A percentile compares a stretch with the other conserved stretches of the same genome.
Evolutionary conservation across 2,113 vertebrate genomes (phyloP).

Genomic region (Caloenas nicobarica): DNA sequence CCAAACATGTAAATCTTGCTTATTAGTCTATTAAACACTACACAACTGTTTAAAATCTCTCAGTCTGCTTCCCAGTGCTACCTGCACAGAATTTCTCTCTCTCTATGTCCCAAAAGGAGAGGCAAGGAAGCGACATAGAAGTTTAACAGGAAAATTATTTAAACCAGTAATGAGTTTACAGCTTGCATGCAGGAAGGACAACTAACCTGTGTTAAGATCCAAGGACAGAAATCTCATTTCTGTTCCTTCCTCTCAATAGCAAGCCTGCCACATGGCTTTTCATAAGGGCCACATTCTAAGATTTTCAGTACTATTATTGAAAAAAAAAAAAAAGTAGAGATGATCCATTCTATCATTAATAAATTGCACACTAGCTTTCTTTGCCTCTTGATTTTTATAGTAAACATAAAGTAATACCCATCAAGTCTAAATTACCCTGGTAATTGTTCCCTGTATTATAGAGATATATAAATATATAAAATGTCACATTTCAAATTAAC

Average conservation of each 20-base stretch:
- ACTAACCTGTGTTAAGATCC: not conserved
- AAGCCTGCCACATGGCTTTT: not conserved
- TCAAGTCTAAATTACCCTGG: not conserved
- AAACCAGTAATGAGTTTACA: not conserved
- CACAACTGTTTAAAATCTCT: not conserved
- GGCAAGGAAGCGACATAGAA: not conserved
- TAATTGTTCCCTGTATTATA: not conserved
- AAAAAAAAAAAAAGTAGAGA: not conserved
- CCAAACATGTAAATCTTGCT: rapidly evolving
- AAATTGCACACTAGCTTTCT: not conserved
- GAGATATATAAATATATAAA: not conserved
- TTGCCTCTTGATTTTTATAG: not conserved
- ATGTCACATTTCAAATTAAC: not conserved
- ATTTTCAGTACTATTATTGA: not conserved
- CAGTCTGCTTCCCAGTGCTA: not conserved
- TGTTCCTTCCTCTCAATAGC: not conserved
- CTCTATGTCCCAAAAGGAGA: not conserved
- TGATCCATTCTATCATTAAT: not conserved
- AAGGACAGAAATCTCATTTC: not conserved
- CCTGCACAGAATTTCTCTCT: not conserved
- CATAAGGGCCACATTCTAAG: not conserved
- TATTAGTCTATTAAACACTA: not conserved
- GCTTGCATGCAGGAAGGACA: not conserved
- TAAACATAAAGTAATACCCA: not conserved
- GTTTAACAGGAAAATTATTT: not conserved